These are phyloP conservation scores for Epirrhoe tristata DNA, from an alignment of 2,888 invertebrate species.

Conservation along the genomic window DNA sequence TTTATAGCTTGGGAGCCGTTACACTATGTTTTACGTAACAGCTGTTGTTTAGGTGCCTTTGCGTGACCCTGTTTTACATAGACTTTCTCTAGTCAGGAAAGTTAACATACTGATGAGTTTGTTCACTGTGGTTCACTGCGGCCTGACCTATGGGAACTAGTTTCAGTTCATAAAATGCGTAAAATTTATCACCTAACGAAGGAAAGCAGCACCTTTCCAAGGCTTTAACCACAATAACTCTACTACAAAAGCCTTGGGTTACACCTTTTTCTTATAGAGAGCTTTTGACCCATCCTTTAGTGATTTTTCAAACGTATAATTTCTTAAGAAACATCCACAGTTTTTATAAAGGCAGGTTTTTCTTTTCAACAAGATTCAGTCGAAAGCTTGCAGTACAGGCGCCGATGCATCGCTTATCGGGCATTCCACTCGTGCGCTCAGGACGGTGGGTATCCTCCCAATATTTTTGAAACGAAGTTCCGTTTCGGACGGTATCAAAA, in stretches of 20 bases:
- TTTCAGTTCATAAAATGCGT: background rate
- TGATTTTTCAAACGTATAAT: too few relatives aligned
- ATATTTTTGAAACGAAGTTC: too few relatives aligned
- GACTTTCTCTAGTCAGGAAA: conserved; percentile 70
- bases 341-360: background rate
- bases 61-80: conserved; percentile 72
- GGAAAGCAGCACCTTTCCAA: background rate
- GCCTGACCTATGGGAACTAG: conserved; percentile 18
- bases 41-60: conserved; percentile 75
- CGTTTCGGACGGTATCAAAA: too few relatives aligned
- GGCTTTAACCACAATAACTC: background rate
- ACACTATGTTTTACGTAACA: conserved; percentile 80
- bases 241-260: too few relatives aligned
- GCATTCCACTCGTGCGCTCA: conserved; percentile 33
- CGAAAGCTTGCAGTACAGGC: conserved; percentile 36
- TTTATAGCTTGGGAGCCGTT: conserved; percentile 81
- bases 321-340: background rate
- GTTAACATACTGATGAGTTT: conserved; percentile 49
- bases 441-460: background rate
- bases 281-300: too few relatives aligned
- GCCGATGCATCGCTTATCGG: conserved; percentile 48
- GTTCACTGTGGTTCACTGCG: conserved; percentile 34
- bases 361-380: conserved; percentile 24
- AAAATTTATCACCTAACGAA: background rate
- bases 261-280: too few relatives aligned